Percentiles rank a stretch among this genome's conserved stretches.
Evolutionary conservation across 2,113 vertebrate genomes (phyloP).

Genomic region (Notarius quadriscutis): DNA sequence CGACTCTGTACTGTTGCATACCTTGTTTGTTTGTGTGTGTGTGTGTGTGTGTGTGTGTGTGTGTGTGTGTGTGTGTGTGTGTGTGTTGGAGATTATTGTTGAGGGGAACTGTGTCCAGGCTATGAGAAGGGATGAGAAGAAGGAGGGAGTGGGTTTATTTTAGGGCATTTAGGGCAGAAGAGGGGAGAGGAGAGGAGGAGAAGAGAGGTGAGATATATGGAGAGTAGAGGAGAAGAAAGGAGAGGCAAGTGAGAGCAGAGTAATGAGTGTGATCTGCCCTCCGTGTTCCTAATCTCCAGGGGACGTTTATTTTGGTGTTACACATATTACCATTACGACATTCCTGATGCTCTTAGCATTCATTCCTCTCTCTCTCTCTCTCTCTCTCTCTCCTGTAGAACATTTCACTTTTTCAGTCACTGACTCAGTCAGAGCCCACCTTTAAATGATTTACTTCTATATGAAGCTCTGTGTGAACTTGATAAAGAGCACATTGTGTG

Average conservation of each 20-base stretch:
- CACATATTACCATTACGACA: conserved; percentile 14
- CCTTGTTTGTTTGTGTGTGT: too few species aligned
- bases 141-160: too few species aligned
- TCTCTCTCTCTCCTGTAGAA: neutral
- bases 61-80: neutral
- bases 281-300: neutral
- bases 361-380: neutral
- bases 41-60: too few species aligned
- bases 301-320: conserved; percentile 40
- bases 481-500: neutral
- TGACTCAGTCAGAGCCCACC: conserved; percentile 2
- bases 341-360: conserved; percentile 5
- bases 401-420: conserved; percentile 10
- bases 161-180: neutral
- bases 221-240: neutral
- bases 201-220: neutral
- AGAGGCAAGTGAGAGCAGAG: neutral
- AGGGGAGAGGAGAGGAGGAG: neutral
- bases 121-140: conserved; percentile 4
- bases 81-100: neutral
- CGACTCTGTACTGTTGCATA: too few species aligned
- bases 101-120: neutral
- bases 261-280: conserved; percentile 26
- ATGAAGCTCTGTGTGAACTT: conserved; percentile 2
- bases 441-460: conserved; percentile 13